phyloP scores from a whole-genome alignment of 1,140 invertebrate species.

The Lepidostoma basale region DNA sequence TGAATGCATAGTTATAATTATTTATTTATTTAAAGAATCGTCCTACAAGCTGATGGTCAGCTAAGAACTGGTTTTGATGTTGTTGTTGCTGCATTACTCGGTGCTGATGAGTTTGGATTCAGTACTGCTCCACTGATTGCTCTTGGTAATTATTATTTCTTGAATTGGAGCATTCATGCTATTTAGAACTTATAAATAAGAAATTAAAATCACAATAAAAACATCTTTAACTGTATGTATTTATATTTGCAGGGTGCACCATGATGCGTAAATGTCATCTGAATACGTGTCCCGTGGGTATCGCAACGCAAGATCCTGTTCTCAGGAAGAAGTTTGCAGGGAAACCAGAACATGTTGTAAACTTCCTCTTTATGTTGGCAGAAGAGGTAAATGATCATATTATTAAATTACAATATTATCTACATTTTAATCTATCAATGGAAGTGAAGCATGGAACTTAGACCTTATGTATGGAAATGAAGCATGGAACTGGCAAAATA shows the following conservation, averaged over 20 bases:
- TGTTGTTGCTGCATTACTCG: conserved; percentile 92
- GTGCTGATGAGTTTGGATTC: conserved; percentile 99
- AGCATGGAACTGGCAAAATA: too few relatives aligned
- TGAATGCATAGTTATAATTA: background rate
- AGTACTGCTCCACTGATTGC: conserved; percentile 97
- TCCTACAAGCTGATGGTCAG: conserved; percentile 95
- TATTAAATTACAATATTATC: background rate
- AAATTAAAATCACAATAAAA: background rate
- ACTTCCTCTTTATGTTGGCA: conserved; percentile 96
- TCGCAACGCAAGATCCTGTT: conserved; percentile 96
- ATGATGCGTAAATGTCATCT: conserved; percentile 99
- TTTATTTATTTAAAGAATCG: conserved; percentile 68
- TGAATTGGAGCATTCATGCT: too few relatives aligned
- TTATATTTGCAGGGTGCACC: conserved; percentile 77
- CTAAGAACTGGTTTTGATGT: conserved; percentile 95
- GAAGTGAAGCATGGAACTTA: too few relatives aligned
- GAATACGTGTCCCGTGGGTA: conserved; percentile 98
- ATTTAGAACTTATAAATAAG: background rate
- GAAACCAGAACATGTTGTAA: conserved; percentile 96
- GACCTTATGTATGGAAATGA: too few relatives aligned
- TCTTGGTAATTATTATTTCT: conserved; percentile 64
- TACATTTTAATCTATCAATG: background rate
- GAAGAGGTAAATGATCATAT: conserved; percentile 77
- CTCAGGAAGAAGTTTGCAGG: conserved; percentile 96
- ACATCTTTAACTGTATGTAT: background rate